phyloP scores from a whole-genome alignment of 2,797 vertebrate genomes.

The Microctenopoma steveboyesi region DNA sequence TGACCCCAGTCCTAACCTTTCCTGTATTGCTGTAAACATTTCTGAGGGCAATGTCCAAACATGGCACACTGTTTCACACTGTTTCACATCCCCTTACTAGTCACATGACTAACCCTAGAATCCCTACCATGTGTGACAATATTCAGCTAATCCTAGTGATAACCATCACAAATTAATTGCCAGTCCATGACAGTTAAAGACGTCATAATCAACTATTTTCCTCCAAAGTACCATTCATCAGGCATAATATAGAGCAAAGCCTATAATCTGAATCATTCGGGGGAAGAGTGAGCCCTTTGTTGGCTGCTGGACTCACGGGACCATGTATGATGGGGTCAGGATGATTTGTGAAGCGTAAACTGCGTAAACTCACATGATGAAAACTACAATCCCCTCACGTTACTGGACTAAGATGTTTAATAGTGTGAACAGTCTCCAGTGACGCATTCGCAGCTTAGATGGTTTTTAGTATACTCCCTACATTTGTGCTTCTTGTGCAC shows the following conservation, averaged over 20 bases:
- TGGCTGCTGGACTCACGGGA: constrained; percentile 43
- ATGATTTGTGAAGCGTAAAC: constrained; percentile 47
- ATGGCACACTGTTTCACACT: constrained; percentile 6
- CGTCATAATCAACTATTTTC: constrained; percentile 43
- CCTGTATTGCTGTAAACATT: constrained; percentile 9
- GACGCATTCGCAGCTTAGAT: constrained; percentile 61
- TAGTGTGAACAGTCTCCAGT: constrained; percentile 49
- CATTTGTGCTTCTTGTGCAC: constrained; percentile 23
- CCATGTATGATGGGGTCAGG: constrained; percentile 41
- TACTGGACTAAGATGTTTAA: constrained; percentile 50
- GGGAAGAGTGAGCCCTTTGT: constrained; percentile 66
- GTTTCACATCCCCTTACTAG: neutral
- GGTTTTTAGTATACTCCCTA: constrained; percentile 33
- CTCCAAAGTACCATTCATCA: constrained; percentile 43
- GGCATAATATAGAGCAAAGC: constrained; percentile 47
- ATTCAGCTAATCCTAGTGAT: constrained; percentile 25
- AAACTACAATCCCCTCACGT: constrained; percentile 47
- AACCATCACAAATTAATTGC: constrained; percentile 46
- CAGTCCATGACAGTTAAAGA: constrained; percentile 34
- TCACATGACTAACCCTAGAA: constrained; percentile 34
- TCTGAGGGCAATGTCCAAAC: constrained; percentile 2
- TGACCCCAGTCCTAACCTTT: neutral
- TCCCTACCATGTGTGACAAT: constrained; percentile 20
- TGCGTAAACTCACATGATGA: constrained; percentile 51
- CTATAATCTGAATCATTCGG: constrained; percentile 58